Evolutionary conservation across 2,888 invertebrate genomes (phyloP).

Genomic region (Chesias legatella): DNA sequence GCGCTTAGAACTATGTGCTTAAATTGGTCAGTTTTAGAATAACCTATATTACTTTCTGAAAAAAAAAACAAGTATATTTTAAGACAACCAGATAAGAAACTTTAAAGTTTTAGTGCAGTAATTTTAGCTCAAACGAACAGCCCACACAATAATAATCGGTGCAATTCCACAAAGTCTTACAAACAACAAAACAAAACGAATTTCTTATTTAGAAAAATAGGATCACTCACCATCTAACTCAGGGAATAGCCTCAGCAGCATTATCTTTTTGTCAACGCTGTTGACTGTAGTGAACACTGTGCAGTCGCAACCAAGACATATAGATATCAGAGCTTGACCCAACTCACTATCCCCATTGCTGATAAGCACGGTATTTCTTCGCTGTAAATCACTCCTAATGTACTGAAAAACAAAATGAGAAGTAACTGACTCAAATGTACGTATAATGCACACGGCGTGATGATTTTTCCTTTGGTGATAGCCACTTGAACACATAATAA

Average conservation of each 20-base stretch:
- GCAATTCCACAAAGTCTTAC: no score
- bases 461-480: no score
- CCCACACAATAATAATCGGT: no score
- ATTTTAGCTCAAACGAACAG: no score
- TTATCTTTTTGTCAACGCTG: slow-evolving; percentile 12
- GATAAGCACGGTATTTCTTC: slow-evolving; percentile 11
- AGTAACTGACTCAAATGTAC: no score
- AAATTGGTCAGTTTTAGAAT: slow-evolving; percentile 4
- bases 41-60: slow-evolving; percentile 13
- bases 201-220: no score
- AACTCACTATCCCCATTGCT: slow-evolving; percentile 19
- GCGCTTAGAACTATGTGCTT: slow-evolving; percentile 1
- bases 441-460: no score
- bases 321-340: slow-evolving; percentile 24
- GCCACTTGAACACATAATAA: no score
- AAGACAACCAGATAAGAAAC: no score
- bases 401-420: slow-evolving; percentile 10
- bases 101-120: no score
- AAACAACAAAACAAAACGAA: no score
- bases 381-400: neutral
- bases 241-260: slow-evolving; percentile 9
- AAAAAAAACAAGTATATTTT: no score
- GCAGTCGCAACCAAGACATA: slow-evolving; percentile 17
- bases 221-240: slow-evolving; percentile 17
- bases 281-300: slow-evolving; percentile 20